Conservation (phyloP, 2,888 invertebrate genomes). For the Aelia acuminata region DNA sequence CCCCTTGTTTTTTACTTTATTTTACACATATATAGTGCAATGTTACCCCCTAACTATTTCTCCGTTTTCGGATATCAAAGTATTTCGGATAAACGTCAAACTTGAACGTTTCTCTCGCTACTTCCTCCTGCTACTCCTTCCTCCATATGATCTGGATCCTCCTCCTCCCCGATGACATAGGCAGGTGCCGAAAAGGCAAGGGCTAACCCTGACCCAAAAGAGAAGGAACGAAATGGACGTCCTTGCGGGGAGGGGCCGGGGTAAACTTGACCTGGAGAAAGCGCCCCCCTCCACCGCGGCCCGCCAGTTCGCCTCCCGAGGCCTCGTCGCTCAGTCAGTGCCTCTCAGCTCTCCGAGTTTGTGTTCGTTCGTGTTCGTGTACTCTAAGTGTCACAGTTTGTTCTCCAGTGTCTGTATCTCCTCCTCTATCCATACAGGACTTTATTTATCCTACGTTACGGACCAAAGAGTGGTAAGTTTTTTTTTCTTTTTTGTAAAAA, state of each 20-base stretch:
- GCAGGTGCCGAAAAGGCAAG: background rate
- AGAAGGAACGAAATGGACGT: slow-evolving; percentile 24
- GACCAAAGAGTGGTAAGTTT: slow-evolving; percentile 37
- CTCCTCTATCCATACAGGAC: background rate
- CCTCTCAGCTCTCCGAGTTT: background rate
- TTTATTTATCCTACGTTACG: background rate
- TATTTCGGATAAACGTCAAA: too few relatives aligned
- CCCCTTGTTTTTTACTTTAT: too few relatives aligned
- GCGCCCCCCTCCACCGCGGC: background rate
- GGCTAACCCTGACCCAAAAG: slow-evolving; percentile 42
- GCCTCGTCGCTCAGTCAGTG: background rate
- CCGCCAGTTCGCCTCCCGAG: background rate
- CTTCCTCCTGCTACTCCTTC: too few relatives aligned
- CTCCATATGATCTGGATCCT: too few relatives aligned
- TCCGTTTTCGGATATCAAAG: too few relatives aligned
- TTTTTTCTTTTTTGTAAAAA: too few relatives aligned
- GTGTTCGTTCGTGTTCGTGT: slow-evolving; percentile 31
- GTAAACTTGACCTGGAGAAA: slow-evolving; percentile 45
- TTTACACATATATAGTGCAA: too few relatives aligned
- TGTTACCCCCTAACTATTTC: too few relatives aligned
- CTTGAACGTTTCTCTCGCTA: too few relatives aligned
- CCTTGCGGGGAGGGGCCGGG: slow-evolving; percentile 15
- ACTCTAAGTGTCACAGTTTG: background rate
- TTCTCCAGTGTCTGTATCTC: background rate
- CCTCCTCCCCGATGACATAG: background rate